phyloP scores from a whole-genome alignment of 2,113 vertebrate genomes.

The Protobothrops mucrosquamatus region DNA sequence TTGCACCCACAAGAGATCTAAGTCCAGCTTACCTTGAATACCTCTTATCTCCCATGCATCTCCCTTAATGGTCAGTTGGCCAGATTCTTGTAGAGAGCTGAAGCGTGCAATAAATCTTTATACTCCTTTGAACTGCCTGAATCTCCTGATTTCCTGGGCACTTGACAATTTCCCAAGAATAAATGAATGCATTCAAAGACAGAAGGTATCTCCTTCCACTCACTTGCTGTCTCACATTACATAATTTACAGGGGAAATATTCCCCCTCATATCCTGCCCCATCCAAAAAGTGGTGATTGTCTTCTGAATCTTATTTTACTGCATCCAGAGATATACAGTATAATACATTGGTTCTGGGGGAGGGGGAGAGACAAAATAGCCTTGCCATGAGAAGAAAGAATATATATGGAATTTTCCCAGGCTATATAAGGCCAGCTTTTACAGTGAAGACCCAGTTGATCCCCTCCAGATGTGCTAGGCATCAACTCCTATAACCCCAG shows the following conservation, averaged over 20 bases:
- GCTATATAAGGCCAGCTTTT: background rate
- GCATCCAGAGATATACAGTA: background rate
- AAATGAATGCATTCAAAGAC: constrained; percentile 41
- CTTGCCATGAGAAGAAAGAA: too few relatives aligned
- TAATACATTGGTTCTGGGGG: too few relatives aligned
- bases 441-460: background rate
- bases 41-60: background rate
- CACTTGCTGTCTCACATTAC: constrained; percentile 29
- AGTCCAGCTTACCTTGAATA: background rate
- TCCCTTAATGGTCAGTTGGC: background rate
- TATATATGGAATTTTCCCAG: background rate
- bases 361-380: too few relatives aligned
- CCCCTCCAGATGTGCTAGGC: background rate
- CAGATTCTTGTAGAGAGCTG: background rate
- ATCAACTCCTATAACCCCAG: constrained; percentile 30
- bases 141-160: background rate
- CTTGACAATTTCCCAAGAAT: constrained; percentile 36
- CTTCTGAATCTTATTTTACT: background rate
- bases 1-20: background rate
- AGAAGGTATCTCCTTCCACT: constrained; percentile 44
- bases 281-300: background rate
- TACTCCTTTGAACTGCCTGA: background rate
- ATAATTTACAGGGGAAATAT: constrained; percentile 36
- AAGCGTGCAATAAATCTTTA: background rate
- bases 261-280: background rate